A percentile compares a stretch with the other conserved stretches of the same genome.
Evolutionary conservation across 37 sponge, comb jelly and placozoan species (phyloP).

Genomic region (Hexactinellida sp.): DNA sequence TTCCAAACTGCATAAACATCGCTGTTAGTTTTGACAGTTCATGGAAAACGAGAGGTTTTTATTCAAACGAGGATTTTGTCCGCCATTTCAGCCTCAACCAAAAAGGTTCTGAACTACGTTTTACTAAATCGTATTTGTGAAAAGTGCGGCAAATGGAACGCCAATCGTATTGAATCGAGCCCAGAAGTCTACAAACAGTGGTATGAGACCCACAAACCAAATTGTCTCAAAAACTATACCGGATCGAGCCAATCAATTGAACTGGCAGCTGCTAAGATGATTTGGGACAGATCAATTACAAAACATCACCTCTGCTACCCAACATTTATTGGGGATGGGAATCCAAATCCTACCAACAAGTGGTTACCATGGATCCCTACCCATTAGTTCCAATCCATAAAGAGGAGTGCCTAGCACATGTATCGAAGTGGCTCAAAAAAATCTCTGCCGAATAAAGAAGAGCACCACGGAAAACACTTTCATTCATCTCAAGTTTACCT

Average conservation of each 20-base stretch:
- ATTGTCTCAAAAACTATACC: neutral
- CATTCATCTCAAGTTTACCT: neutral
- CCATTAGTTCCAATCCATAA: neutral
- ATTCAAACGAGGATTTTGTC: neutral
- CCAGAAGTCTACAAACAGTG: neutral
- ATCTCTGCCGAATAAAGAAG: neutral
- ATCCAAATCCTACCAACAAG: neutral
- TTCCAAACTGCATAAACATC: neutral
- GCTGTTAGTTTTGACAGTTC: slow-evolving; percentile 4
- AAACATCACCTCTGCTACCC: neutral
- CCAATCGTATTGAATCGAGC: neutral
- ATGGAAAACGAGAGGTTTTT: neutral
- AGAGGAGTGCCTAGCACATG: too few relatives aligned
- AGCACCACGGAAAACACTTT: neutral
- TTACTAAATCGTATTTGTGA: neutral
- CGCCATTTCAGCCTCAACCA: neutral
- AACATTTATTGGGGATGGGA: neutral
- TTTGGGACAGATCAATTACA: neutral
- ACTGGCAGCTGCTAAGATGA: neutral
- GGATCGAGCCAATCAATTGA: neutral
- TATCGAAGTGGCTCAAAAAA: neutral
- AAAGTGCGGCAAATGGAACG: neutral
- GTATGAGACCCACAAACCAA: neutral
- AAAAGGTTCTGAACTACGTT: neutral
- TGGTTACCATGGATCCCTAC: neutral